phyloP scores from a whole-genome alignment of 1,140 invertebrate species.

The Aphis gossypii region DNA sequence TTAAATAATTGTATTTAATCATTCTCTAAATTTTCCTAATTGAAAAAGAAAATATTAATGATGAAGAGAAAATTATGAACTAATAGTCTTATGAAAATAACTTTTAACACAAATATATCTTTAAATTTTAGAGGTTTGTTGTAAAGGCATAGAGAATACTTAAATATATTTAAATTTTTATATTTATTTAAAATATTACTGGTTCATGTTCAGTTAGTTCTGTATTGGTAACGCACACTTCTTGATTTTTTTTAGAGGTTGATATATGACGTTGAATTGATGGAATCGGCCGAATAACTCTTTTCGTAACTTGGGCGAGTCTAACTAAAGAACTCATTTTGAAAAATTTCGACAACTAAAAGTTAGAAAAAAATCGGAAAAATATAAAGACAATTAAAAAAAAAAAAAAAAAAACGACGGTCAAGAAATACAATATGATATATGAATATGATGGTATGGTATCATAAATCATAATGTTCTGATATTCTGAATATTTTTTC shows the following conservation, averaged over 20 bases:
- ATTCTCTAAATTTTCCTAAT: neutral
- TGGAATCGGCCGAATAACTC: neutral
- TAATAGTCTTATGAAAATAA: neutral
- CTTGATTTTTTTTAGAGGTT: conserved; percentile 52
- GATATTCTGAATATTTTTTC: too few relatives aligned
- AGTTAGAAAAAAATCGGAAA: neutral
- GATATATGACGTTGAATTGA: conserved; percentile 28
- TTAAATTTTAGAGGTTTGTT: neutral
- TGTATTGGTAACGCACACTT: conserved; percentile 32
- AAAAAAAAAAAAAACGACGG: neutral
- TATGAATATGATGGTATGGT: too few relatives aligned
- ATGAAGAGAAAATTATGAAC: neutral
- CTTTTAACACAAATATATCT: neutral
- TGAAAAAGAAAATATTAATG: neutral
- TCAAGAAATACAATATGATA: neutral
- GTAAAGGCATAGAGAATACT: neutral
- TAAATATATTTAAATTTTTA: neutral
- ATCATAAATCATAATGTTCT: too few relatives aligned
- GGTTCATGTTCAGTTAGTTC: conserved; percentile 49
- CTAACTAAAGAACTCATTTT: conserved; percentile 48
- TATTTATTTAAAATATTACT: conserved; percentile 49
- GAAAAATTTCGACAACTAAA: too few relatives aligned
- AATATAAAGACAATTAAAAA: neutral
- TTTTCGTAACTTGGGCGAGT: conserved; percentile 5
- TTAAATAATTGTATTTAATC: too few relatives aligned